A percentile compares a stretch with the other conserved stretches of the same genome.
Evolutionary conservation across 1,140 invertebrate species (phyloP).

Genomic region (Tetramorium parvispinum): DNA sequence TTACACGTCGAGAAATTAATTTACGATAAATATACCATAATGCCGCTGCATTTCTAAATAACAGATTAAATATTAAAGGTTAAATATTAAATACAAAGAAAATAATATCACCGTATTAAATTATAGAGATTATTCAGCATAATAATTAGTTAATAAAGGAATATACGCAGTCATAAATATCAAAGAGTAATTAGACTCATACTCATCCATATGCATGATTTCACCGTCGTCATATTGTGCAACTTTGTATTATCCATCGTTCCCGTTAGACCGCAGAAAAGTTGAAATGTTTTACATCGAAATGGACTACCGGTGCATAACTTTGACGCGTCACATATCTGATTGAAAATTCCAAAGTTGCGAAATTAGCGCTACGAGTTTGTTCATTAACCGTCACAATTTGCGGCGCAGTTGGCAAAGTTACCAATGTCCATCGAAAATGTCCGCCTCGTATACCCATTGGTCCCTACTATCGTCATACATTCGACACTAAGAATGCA

Average conservation of each 20-base stretch:
- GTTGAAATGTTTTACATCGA: slow-evolving; percentile 42
- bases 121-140: background rate
- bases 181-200: slow-evolving; percentile 10
- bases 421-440: slow-evolving; percentile 40
- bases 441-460: background rate
- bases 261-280: slow-evolving; percentile 37
- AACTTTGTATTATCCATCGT: slow-evolving; percentile 31
- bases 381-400: slow-evolving; percentile 42
- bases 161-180: slow-evolving; percentile 21
- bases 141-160: slow-evolving; percentile 8
- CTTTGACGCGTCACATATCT: slow-evolving; percentile 19
- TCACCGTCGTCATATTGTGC: background rate
- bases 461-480: background rate
- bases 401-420: slow-evolving; percentile 22
- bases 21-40: background rate
- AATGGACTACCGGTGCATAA: slow-evolving; percentile 21
- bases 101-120: slow-evolving; percentile 5
- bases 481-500: background rate
- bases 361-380: slow-evolving; percentile 30
- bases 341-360: slow-evolving; percentile 51
- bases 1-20: background rate
- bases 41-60: slow-evolving; percentile 10
- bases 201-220: slow-evolving; percentile 34
- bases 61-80: background rate
- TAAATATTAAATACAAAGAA: too few species aligned